Conservation (phyloP, 1,140 invertebrate genomes). For the Pseudomyrmex sp. region DNA sequence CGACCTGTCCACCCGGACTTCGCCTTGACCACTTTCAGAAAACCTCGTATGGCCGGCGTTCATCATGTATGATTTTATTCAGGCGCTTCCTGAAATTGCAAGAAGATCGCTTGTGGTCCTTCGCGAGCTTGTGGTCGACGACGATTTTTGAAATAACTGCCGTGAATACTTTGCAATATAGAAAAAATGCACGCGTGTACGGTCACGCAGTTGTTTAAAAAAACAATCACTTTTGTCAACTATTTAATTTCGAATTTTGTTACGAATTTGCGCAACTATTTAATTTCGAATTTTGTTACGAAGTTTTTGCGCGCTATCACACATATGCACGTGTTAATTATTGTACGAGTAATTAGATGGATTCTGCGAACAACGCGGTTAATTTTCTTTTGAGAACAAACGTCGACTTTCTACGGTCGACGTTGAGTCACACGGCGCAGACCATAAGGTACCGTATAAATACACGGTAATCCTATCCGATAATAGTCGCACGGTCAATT, state of each 20-base stretch:
- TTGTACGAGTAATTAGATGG: constrained; percentile 25
- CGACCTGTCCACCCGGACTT: constrained; percentile 66
- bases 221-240: too few species aligned
- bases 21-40: constrained; percentile 61
- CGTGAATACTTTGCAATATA: background rate
- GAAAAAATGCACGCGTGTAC: background rate
- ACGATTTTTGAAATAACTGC: constrained; percentile 9
- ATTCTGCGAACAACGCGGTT: constrained; percentile 16
- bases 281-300: background rate
- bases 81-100: constrained; percentile 28
- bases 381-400: constrained; percentile 12
- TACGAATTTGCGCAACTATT: background rate
- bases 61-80: constrained; percentile 51
- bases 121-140: background rate
- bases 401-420: constrained; percentile 29
- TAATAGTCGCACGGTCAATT: constrained; percentile 76
- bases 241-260: background rate
- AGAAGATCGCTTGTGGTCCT: background rate
- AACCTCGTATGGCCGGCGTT: constrained; percentile 42
- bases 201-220: background rate
- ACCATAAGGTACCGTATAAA: constrained; percentile 71
- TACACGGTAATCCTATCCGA: constrained; percentile 75
- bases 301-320: too few species aligned
- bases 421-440: constrained; percentile 48
- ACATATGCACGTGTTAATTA: background rate